These are phyloP conservation scores for Acrocyrtus sp. DNA, from an alignment of 2,888 invertebrate species.

Conservation along the genomic window DNA sequence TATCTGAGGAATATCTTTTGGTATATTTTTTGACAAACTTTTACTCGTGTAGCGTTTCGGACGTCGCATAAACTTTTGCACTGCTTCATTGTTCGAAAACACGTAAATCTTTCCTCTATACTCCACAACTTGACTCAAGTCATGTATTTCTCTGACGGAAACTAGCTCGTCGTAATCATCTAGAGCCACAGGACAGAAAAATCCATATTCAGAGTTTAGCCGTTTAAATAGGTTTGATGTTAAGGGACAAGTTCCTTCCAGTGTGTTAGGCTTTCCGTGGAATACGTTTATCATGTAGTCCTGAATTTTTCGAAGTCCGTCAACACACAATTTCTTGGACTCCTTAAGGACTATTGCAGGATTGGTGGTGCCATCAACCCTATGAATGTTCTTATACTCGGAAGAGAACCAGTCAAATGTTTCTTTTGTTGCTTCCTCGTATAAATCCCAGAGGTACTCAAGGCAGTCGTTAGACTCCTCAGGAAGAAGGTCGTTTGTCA, in stretches of 20 bases:
- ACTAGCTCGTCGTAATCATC: conserved; percentile 52
- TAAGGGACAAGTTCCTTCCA: conserved; percentile 52
- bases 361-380: conserved; percentile 43
- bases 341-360: conserved; percentile 37
- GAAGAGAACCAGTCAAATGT: conserved; percentile 31
- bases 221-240: conserved; percentile 43
- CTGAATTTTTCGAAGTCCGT: conserved; percentile 27
- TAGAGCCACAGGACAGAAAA: conserved; percentile 55
- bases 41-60: conserved; percentile 51
- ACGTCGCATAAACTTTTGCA: conserved; percentile 43
- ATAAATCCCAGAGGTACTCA: conserved; percentile 20
- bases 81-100: conserved; percentile 36
- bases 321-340: conserved; percentile 26
- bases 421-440: conserved; percentile 17
- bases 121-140: conserved; percentile 51
- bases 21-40: conserved; percentile 34
- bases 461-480: conserved; percentile 28
- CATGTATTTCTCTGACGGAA: conserved; percentile 21
- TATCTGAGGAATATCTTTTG: conserved; percentile 38
- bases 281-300: conserved; percentile 29
- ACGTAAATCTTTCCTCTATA: conserved; percentile 49
- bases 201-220: conserved; percentile 44
- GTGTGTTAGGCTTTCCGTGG: conserved; percentile 35
- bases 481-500: conserved; percentile 19
- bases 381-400: conserved; percentile 51